Evolutionary conservation across 1,140 invertebrate species (phyloP).

Genomic region (Onthophagus taurus): DNA sequence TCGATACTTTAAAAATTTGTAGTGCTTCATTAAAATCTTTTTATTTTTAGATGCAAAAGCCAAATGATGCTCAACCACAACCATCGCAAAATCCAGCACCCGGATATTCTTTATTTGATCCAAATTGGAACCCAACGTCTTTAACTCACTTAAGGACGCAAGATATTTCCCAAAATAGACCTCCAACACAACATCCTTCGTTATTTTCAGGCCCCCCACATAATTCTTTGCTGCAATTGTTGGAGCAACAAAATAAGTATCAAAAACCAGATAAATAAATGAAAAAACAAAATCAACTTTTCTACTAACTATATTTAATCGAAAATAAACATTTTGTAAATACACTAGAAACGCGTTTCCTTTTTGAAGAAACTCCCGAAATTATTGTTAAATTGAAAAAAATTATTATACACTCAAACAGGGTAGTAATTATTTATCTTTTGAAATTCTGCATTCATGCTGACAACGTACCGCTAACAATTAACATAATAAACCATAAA

Average conservation of each 20-base stretch:
- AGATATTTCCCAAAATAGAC: not conserved
- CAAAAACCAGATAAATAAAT: slow-evolving; percentile 20
- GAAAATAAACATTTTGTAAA: too few species aligned
- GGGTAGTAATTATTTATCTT: too few species aligned
- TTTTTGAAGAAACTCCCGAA: too few species aligned
- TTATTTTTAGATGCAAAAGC: slow-evolving; percentile 8
- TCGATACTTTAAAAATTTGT: slow-evolving; percentile 1
- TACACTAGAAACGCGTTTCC: not conserved
- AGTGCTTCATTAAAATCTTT: slow-evolving; percentile 4
- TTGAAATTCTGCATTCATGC: too few species aligned
- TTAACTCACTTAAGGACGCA: not conserved
- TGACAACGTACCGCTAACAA: slow-evolving; percentile 13
- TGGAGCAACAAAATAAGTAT: slow-evolving; percentile 67
- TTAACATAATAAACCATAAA: slow-evolving; percentile 10
- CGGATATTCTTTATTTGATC: slow-evolving; percentile 36
- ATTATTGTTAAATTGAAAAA: too few species aligned
- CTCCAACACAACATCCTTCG: slow-evolving; percentile 46
- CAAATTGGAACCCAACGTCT: slow-evolving; percentile 15
- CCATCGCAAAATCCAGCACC: slow-evolving; percentile 14
- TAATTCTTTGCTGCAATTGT: slow-evolving; percentile 65
- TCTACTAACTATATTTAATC: too few species aligned
- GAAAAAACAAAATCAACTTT: too few species aligned
- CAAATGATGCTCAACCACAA: not conserved
- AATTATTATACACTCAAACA: too few species aligned
- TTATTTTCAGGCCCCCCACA: slow-evolving; percentile 68